Conservation (phyloP, 2,888 invertebrate genomes). For the Drosophila affinis region DNA sequence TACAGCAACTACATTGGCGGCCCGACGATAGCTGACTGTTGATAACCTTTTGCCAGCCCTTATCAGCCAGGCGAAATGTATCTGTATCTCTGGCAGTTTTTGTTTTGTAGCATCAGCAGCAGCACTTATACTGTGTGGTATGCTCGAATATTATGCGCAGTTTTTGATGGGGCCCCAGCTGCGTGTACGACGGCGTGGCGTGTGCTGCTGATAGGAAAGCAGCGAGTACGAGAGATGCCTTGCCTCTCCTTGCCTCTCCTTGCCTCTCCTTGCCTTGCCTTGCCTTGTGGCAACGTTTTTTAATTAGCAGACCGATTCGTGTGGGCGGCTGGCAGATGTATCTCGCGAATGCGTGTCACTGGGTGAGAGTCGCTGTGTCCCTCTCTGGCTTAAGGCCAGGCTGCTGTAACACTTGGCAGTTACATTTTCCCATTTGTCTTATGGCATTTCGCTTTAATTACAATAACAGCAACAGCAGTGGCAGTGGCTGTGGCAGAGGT, state of each 20-base stretch:
- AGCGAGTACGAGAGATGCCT: background rate
- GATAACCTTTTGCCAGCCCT: slow-evolving; percentile 39
- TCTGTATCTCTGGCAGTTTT: slow-evolving; percentile 31
- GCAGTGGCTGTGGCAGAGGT: slow-evolving; percentile 9
- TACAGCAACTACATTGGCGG: slow-evolving; percentile 20
- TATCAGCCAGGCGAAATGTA: slow-evolving; percentile 26
- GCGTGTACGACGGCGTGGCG: background rate
- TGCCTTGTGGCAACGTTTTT: slow-evolving; percentile 20
- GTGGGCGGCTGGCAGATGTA: slow-evolving; percentile 37
- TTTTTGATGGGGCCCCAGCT: slow-evolving; percentile 3
- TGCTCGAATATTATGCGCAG: slow-evolving; percentile 31
- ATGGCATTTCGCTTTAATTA: slow-evolving; percentile 79
- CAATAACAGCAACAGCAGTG: slow-evolving; percentile 63
- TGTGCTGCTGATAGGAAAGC: background rate
- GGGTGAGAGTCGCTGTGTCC: slow-evolving; percentile 65
- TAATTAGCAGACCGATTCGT: slow-evolving; percentile 36
- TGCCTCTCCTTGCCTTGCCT: background rate
- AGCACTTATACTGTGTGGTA: background rate
- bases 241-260: background rate
- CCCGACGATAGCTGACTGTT: slow-evolving; percentile 13
- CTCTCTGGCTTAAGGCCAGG: background rate
- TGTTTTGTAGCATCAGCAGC: background rate
- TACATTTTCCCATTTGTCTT: slow-evolving; percentile 78
- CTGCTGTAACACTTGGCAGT: slow-evolving; percentile 72
- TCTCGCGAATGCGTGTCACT: slow-evolving; percentile 74